Evolutionary conservation across 2,113 vertebrate species (phyloP).

Genomic region (Taurulus bubalis): DNA sequence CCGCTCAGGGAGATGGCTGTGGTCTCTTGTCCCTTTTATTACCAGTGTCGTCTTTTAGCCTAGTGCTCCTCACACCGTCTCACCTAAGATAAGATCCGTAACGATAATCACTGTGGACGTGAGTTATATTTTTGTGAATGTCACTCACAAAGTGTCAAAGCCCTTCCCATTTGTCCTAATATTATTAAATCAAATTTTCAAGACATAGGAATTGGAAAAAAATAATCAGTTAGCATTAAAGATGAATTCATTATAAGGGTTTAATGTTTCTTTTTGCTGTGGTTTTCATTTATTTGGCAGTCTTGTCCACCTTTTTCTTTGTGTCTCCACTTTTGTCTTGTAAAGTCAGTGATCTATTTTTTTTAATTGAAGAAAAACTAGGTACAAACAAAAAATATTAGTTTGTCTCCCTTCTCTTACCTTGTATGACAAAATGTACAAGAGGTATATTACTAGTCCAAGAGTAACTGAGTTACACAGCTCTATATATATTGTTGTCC

Average conservation of each 20-base stretch:
- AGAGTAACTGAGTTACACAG: conserved; percentile 76
- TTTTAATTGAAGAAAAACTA: conserved; percentile 81
- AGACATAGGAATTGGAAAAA: conserved; percentile 67
- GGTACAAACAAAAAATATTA: conserved; percentile 73
- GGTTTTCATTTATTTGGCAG: conserved; percentile 74
- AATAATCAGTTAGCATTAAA: conserved; percentile 65
- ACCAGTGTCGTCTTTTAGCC: conserved; percentile 74
- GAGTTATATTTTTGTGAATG: conserved; percentile 85
- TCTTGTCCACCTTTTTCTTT: conserved; percentile 72
- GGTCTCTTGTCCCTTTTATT: conserved; percentile 77
- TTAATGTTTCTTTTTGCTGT: conserved; percentile 78
- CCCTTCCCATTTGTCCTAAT: conserved; percentile 79
- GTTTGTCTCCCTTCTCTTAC: conserved; percentile 68
- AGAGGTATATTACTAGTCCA: conserved; percentile 82
- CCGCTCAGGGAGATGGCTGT: conserved; percentile 84
- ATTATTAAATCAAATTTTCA: conserved; percentile 75
- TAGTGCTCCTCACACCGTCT: conserved; percentile 79
- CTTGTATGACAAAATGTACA: conserved; percentile 77
- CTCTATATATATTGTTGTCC: conserved; percentile 80
- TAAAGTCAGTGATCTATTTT: conserved; percentile 90
- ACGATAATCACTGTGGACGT: conserved; percentile 85
- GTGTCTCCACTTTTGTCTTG: conserved; percentile 82
- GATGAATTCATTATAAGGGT: conserved; percentile 69
- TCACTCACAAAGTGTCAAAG: conserved; percentile 83
- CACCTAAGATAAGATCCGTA: conserved; percentile 83